Percentiles rank a stretch among this genome's conserved stretches.
Conservation (phyloP, 2,888 invertebrate species). For the Nephrotoma flavescens region DNA sequence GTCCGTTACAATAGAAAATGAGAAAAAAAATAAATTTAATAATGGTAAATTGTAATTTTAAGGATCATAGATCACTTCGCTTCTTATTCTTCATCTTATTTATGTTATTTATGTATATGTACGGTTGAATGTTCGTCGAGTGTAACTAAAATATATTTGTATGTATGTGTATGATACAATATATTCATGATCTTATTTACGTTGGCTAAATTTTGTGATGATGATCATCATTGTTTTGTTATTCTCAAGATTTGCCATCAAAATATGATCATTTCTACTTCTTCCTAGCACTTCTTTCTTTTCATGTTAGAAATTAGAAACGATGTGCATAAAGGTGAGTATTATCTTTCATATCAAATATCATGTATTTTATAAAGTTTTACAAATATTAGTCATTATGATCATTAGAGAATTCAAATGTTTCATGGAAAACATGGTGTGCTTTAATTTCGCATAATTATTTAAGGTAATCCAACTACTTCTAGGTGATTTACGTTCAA, state of each 20-base stretch:
- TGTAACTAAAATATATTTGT: neutral
- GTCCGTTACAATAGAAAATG: neutral
- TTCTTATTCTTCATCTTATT: neutral
- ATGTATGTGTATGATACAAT: neutral
- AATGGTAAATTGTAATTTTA: neutral
- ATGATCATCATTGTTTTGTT: neutral
- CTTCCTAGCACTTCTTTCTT: neutral
- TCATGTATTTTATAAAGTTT: neutral
- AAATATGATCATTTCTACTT: neutral
- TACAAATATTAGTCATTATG: neutral
- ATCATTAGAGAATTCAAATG: no score
- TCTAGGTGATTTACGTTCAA: neutral
- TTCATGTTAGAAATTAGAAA: neutral
- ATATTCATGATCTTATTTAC: neutral
- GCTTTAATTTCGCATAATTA: no score
- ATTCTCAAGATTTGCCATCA: neutral
- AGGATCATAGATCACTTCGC: slow-evolving; percentile 1
- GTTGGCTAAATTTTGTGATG: neutral
- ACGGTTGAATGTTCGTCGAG: neutral
- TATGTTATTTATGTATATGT: neutral
- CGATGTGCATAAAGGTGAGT: neutral
- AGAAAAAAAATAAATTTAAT: neutral
- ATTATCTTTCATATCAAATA: neutral
- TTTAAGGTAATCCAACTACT: no score
- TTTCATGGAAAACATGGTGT: no score